Evolutionary conservation across 2,888 invertebrate species (phyloP).

Genomic region (Dynastes maya): DNA sequence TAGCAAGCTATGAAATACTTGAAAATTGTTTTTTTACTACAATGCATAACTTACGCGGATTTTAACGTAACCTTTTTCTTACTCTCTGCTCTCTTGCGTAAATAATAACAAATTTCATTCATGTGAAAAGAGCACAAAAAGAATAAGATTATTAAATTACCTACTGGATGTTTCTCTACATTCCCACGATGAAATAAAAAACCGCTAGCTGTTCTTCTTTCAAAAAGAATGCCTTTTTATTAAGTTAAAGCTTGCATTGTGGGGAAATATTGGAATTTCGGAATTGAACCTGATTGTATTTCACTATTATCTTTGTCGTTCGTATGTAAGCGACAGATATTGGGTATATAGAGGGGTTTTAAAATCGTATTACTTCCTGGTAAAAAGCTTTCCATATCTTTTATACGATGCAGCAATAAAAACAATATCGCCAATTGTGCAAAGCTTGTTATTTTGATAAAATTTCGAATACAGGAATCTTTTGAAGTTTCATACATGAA

Average conservation of each 20-base stretch:
- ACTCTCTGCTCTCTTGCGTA: background rate
- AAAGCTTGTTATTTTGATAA: slow-evolving; percentile 15
- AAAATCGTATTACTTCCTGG: slow-evolving; percentile 32
- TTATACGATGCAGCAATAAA: background rate
- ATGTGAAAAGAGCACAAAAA: background rate
- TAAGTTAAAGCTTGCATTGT: slow-evolving; percentile 17
- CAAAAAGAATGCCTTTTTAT: slow-evolving; percentile 12
- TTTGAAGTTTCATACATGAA: background rate
- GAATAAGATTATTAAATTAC: slow-evolving; percentile 5
- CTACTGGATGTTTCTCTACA: background rate
- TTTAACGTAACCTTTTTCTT: background rate
- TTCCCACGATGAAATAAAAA: slow-evolving; percentile 19
- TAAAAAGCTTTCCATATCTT: slow-evolving; percentile 4
- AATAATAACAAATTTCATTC: slow-evolving; percentile 7
- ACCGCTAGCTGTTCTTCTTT: slow-evolving; percentile 1
- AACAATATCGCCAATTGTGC: background rate
- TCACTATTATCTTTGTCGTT: background rate
- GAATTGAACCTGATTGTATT: slow-evolving; percentile 27
- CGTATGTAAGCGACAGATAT: background rate
- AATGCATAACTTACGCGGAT: slow-evolving; percentile 1
- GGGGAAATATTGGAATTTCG: slow-evolving; percentile 31
- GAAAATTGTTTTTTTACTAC: background rate
- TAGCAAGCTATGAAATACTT: slow-evolving; percentile 5
- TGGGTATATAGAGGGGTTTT: slow-evolving; percentile 9
- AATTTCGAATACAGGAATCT: background rate